phyloP scores from a whole-genome alignment of 2,113 vertebrate species.

The Amblyopsis rosae region DNA sequence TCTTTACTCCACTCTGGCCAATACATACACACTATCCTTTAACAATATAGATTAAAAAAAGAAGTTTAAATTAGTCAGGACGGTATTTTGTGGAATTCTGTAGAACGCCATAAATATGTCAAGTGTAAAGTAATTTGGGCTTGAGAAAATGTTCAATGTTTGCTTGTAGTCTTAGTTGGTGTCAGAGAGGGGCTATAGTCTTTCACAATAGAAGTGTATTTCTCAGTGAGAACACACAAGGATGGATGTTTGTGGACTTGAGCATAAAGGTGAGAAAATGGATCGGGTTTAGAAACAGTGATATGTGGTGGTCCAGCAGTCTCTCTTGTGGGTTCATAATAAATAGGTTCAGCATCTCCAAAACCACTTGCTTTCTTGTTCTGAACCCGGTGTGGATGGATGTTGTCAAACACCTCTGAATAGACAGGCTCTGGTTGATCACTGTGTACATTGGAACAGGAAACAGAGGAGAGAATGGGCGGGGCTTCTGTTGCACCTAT shows the following conservation, averaged over 20 bases:
- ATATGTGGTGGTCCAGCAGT: not conserved
- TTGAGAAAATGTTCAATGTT: too few relatives aligned
- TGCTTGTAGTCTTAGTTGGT: conserved; percentile 54
- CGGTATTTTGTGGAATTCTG: too few relatives aligned
- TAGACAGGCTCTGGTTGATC: conserved; percentile 60
- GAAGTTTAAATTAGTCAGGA: too few relatives aligned
- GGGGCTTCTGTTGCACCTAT: not conserved
- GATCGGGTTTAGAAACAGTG: conserved; percentile 37
- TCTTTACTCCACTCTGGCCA: too few relatives aligned
- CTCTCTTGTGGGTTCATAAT: conserved; percentile 39
- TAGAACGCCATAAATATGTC: too few relatives aligned
- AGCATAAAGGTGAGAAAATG: conserved; percentile 62
- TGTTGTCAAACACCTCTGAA: conserved; percentile 74
- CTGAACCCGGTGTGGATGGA: conserved; percentile 22
- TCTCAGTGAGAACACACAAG: not conserved
- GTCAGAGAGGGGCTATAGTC: conserved; percentile 28
- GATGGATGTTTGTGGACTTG: conserved; percentile 50
- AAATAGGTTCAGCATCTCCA: conserved; percentile 46
- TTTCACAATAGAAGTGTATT: not conserved
- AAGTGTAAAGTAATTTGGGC: too few relatives aligned
- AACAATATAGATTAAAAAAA: too few relatives aligned
- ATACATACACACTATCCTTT: too few relatives aligned
- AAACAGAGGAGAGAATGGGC: not conserved
- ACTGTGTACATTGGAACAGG: not conserved
- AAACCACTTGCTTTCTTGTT: not conserved